Base-by-base conservation (phyloP, 35 echinoderm and acorn worm species). In the Hemicentrotus pulcherrimus region DNA sequence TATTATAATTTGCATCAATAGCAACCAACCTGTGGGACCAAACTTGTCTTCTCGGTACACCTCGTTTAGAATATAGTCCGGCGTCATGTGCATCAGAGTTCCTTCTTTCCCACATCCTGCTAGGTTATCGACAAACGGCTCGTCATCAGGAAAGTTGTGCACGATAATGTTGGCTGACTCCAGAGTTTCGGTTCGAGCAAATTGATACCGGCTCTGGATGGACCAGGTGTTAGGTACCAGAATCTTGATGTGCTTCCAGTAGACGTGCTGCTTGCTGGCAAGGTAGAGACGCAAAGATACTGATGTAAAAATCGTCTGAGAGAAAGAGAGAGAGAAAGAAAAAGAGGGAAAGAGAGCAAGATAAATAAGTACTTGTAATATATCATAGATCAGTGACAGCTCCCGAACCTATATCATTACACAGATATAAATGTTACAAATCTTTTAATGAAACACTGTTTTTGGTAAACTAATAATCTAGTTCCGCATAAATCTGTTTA, bases 181-280 rank as follows among this genome's bases (percentile, higher is more conserved):
- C 22, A 96, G 86, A 32, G 59, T 86, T 48, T 96, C 95, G 31
- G 60, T 94, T 31, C 85, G 65, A 15, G 50, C 58, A 86, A 94
- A 32, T 12, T 30, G 60, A 65, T 94, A 96, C 9, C 52, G 30
- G 31, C 46, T 32, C 31, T 59, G 46, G 18, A 22, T 16, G n/a
- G 92, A 31, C 95, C 95, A 96, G 2, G 95, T 86, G 33, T 48
- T 86, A 6, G 92, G 95, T 31, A 96, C 92, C 5, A 96, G 71
- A 60, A 96, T 94, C n/a, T 86, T 96, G 86, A 96, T 94, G 13
- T 91, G 46, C 24, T 94, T 48, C 70, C 90, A 94, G 47, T 94
- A 96, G 14, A 92, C 95, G 10, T 92, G 95, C 16, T 92, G 32
- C 16, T 88, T 96, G 55, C 91, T 96, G 32, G 95, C 95, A 13